Evolutionary conservation across 2,797 vertebrate genomes (phyloP).

Genomic region (Phalanger gymnotis): DNA sequence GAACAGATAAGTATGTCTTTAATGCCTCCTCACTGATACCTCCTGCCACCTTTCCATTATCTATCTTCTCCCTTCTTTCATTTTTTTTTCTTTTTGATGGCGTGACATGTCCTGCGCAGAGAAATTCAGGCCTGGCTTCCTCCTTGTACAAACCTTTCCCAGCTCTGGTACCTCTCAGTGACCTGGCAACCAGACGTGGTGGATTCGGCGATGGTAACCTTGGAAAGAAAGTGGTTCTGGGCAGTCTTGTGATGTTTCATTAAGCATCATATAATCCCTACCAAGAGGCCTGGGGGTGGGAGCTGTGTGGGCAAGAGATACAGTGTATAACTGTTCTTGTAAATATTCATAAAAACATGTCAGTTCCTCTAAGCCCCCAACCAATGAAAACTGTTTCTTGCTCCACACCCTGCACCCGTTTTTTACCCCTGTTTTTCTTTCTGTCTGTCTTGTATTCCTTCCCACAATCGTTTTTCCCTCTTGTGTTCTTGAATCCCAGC

Average conservation of each 20-base stretch:
- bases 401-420: conserved; percentile 65
- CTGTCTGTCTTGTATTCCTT: conserved; percentile 77
- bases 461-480: conserved; percentile 70
- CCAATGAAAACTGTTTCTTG: conserved; percentile 67
- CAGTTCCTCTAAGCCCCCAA: conserved; percentile 67
- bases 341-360: conserved; percentile 77
- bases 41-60: conserved; percentile 25
- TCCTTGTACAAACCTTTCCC: conserved; percentile 62
- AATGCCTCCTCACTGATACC: not conserved
- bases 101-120: conserved; percentile 11
- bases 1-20: not conserved
- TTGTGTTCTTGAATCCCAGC: conserved; percentile 72
- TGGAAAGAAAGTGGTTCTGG: conserved; percentile 58
- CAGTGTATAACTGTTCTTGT: conserved; percentile 79
- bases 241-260: conserved; percentile 63
- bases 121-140: conserved; percentile 55
- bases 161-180: conserved; percentile 53
- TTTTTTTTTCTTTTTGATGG: conserved; percentile 46
- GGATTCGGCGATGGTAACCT: conserved; percentile 38
- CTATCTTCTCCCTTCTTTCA: conserved; percentile 51
- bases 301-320: conserved; percentile 77
- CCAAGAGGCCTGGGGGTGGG: conserved; percentile 71
- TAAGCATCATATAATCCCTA: conserved; percentile 69
- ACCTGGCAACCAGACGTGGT: conserved; percentile 63
- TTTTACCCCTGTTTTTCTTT: conserved; percentile 72